Conservation (phyloP, 2,797 vertebrate species). For the Oceanodroma leucorhoa region DNA sequence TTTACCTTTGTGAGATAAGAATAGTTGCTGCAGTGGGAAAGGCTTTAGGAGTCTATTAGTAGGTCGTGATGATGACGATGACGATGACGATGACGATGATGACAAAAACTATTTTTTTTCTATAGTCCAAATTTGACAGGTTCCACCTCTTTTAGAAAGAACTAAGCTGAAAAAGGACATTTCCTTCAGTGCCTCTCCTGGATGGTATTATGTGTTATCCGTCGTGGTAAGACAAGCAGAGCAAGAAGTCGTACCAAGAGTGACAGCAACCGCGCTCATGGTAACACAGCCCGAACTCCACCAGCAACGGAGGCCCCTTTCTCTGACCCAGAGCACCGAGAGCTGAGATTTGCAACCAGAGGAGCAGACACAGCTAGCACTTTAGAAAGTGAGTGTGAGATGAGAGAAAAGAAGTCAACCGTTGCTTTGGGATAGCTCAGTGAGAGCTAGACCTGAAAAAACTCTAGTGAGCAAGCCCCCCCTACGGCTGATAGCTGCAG, state of each 20-base stretch:
- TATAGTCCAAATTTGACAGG: not conserved
- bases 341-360: not conserved
- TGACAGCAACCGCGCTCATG: fast-evolving
- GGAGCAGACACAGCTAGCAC: fast-evolving
- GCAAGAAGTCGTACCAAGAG: fast-evolving
- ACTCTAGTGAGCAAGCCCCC: not conserved
- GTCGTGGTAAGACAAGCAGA: not conserved
- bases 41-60: not conserved
- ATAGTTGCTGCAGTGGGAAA: fast-evolving
- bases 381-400: not conserved
- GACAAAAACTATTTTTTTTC: not conserved
- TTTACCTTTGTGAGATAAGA: not conserved
- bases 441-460: not conserved
- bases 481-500: not conserved
- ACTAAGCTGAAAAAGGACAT: not conserved
- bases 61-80: not conserved
- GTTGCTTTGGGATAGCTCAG: not conserved
- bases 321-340: not conserved
- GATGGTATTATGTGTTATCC: not conserved
- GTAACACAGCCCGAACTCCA: not conserved
- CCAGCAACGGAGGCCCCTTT: fast-evolving
- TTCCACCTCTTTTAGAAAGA: not conserved
- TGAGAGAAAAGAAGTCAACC: not conserved
- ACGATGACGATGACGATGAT: no score
- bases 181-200: not conserved